Percentiles rank a stretch among this genome's conserved stretches.
These are phyloP conservation scores for Phymanthus crucifer DNA, from an alignment of 92 coral and sea anemone genomes.

Conservation along the genomic window DNA sequence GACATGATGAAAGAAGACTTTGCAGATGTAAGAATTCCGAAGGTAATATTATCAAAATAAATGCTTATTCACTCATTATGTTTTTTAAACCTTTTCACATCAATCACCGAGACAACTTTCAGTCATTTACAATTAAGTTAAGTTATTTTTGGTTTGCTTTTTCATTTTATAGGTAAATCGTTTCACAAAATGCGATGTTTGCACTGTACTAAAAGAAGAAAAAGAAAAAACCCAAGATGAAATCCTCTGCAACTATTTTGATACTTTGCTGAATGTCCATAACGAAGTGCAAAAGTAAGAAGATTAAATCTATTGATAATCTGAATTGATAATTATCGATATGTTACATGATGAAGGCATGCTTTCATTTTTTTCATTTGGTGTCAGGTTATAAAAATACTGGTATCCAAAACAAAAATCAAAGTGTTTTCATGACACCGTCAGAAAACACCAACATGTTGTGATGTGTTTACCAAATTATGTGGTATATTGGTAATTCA, in stretches of 20 bases:
- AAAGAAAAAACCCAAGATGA: constrained; percentile 12
- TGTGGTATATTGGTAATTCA: too few relatives aligned
- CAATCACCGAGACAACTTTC: too few relatives aligned
- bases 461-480: too few relatives aligned
- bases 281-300: constrained; percentile 29
- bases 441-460: too few relatives aligned
- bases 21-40: background rate
- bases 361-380: background rate
- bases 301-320: too few relatives aligned
- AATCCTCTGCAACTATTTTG: constrained; percentile 17
- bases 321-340: background rate
- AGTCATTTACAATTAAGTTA: too few relatives aligned
- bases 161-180: background rate
- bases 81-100: too few relatives aligned
- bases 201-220: background rate
- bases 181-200: background rate
- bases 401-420: background rate
- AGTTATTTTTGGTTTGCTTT: too few relatives aligned
- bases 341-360: background rate
- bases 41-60: background rate
- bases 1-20: background rate
- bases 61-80: too few relatives aligned
- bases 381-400: background rate
- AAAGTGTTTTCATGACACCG: too few relatives aligned
- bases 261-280: constrained; percentile 2